A percentile compares a stretch with the other conserved stretches of the same genome.
These are phyloP conservation scores for Cryptocheilus praepositus DNA, from an alignment of 2,888 invertebrate species.

Conservation along the genomic window DNA sequence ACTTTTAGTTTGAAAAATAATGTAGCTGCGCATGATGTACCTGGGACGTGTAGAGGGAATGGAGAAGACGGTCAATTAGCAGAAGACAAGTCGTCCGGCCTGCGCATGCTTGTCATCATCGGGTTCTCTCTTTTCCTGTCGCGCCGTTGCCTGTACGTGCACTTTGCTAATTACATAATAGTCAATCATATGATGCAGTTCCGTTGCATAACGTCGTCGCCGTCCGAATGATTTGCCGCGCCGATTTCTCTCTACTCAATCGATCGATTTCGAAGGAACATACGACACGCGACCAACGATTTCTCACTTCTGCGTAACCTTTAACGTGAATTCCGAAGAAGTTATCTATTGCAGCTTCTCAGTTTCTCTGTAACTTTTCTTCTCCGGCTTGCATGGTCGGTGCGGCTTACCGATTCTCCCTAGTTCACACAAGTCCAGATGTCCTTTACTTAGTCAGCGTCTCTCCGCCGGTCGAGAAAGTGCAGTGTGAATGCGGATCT, in stretches of 20 bases:
- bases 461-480: no score
- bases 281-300: conserved; percentile 29
- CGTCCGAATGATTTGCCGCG: not conserved
- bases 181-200: conserved; percentile 15
- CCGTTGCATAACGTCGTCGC: conserved; percentile 25
- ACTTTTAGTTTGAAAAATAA: no score
- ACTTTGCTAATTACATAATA: conserved; percentile 30
- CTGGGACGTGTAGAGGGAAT: not conserved
- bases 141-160: conserved; percentile 4
- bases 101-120: not conserved
- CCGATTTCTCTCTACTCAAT: conserved; percentile 44
- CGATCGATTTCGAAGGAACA: conserved; percentile 19
- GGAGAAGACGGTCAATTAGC: no score
- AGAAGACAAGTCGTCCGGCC: not conserved
- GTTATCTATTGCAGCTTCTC: conserved; percentile 26
- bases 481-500: no score
- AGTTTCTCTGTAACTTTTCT: not conserved
- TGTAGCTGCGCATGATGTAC: conserved; percentile 6
- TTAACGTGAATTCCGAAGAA: conserved; percentile 33
- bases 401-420: not conserved
- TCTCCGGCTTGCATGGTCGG: not conserved
- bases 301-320: conserved; percentile 35
- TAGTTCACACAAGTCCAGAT: no score
- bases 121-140: not conserved
- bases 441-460: no score